Conservation (phyloP, 2,888 invertebrate species). For the Acleris emargana region DNA sequence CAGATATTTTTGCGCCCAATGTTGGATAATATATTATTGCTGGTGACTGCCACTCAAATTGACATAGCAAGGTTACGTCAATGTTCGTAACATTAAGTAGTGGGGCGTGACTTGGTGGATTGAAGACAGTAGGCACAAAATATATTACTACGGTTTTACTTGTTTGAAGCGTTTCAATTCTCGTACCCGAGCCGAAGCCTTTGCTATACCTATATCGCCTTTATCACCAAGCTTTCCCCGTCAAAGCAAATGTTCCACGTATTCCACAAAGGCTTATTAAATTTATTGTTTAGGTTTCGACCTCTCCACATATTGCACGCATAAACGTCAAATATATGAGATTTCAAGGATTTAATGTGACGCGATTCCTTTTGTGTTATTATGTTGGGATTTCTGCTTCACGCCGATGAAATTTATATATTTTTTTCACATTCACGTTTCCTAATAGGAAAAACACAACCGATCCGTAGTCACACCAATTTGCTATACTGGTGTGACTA, state of each 20-base stretch:
- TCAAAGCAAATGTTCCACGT: slow-evolving; percentile 16
- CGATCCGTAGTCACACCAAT: no score
- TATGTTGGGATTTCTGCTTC: not conserved
- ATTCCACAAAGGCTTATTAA: slow-evolving; percentile 3
- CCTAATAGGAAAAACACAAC: no score
- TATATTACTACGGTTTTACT: not conserved
- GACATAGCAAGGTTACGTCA: no score
- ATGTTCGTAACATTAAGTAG: no score
- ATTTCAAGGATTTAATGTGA: not conserved
- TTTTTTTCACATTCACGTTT: no score
- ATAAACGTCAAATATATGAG: slow-evolving; percentile 1
- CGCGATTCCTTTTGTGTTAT: not conserved
- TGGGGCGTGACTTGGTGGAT: not conserved
- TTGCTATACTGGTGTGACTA: no score
- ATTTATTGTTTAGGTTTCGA: slow-evolving; percentile 13
- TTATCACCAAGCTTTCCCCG: slow-evolving; percentile 12
- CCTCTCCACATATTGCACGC: slow-evolving; percentile 3
- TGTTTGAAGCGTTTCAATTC: slow-evolving; percentile 3
- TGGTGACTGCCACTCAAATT: no score
- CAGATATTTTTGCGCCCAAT: no score
- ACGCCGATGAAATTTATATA: no score
- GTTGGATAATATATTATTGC: no score
- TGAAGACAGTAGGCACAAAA: not conserved
- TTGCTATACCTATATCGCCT: slow-evolving; percentile 8
- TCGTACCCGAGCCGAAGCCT: not conserved